Base-by-base conservation (phyloP, 2,113 vertebrate genomes). In the Sceloporus tristichus region DNA sequence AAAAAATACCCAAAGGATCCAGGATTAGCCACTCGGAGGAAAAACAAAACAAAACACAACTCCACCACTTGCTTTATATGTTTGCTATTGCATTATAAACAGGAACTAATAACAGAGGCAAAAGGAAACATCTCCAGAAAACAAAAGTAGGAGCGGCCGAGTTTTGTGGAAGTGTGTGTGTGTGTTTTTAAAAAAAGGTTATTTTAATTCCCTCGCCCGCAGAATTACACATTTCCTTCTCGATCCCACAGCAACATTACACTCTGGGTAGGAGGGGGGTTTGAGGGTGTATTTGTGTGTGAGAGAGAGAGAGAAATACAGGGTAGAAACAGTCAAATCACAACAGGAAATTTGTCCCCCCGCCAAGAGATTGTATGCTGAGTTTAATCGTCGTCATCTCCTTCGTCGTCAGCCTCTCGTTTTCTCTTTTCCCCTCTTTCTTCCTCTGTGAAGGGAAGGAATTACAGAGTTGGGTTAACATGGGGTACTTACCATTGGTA, bases 381-480 rank as follows among this genome's bases (percentile, higher is more conserved):
- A 82, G 18, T 95, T 99, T 98, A 98, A 91, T 99, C 99, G 0
- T 99, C 98, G 0, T 98, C 98, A 82, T 98, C 98, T 14, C 97
- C 99, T 93, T 99, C 99, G 9, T 99, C 99, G 85, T 99, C 98
- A 10, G 97, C 94, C 13, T 99, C 98, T 97, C 98, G 97, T 98
- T 99, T 99, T 92, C 98, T 98, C 96, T 99, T 99, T 96, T 98
- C 97, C 90, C 98, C 98, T 95, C 93, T 97, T 76, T 97, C 98
- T 87, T 98, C 98, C 78, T 98, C 98, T 98, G 82, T 2, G 90
- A 94, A 92, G 91, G 25, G 0, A 94, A 90, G 14, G 5, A 84
- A 56, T 21, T 82, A 19, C 4, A 48, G 40, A 83, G 5, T 21
- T 11, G 4, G 59, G 59, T 89, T 74, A 89, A 0, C 48, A 5